phyloP scores from a whole-genome alignment of 2,888 invertebrate genomes.

The Microchrysa polita region DNA sequence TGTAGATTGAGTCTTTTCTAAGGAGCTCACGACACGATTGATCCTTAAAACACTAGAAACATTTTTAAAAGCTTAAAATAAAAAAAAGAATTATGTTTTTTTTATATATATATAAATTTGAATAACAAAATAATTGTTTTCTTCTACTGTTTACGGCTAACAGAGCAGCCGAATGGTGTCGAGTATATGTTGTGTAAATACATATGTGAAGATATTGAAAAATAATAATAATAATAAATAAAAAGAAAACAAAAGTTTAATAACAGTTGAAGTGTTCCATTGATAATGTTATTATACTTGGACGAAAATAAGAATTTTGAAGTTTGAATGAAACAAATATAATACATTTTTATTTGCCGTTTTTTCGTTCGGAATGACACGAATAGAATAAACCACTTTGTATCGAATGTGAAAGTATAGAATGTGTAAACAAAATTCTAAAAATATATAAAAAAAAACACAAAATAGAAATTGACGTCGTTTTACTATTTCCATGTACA shows the following conservation, averaged over 20 bases:
- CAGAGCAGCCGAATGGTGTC: conserved; percentile 9
- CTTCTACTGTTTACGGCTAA: not conserved
- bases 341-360: not conserved
- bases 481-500: conserved; percentile 12
- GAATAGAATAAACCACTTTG: not conserved
- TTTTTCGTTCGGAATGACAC: not conserved
- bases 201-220: conserved; percentile 6
- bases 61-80: not conserved
- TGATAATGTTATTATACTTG: not conserved
- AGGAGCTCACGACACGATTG: not conserved
- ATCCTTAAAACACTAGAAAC: not conserved
- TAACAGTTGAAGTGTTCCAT: too few relatives aligned
- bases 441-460: not conserved
- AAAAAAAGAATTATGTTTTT: conserved; percentile 19
- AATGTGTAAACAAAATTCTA: not conserved
- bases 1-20: too few relatives aligned
- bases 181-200: conserved; percentile 27
- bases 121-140: conserved; percentile 4
- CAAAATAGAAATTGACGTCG: not conserved
- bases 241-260: not conserved
- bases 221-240: too few relatives aligned
- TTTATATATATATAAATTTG: too few relatives aligned
- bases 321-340: not conserved
- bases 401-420: conserved; percentile 1
- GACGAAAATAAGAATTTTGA: not conserved